These are phyloP conservation scores for Alloplasta piceator DNA, from an alignment of 2,888 invertebrate species.

Conservation along the genomic window DNA sequence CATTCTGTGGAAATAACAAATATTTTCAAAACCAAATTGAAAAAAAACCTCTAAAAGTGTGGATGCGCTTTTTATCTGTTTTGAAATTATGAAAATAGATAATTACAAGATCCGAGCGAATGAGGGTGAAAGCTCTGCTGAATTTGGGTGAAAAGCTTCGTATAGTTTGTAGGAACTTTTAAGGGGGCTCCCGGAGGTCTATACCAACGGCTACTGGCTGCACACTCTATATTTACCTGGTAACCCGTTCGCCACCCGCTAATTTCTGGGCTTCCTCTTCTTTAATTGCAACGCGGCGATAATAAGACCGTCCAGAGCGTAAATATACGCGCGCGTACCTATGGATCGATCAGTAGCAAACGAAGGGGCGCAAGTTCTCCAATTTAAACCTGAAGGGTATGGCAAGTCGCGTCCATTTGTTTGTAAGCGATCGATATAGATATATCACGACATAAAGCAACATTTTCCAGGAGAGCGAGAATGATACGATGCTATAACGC, in stretches of 20 bases:
- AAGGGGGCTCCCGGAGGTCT: constrained; percentile 68
- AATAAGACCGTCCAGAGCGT: constrained; percentile 75
- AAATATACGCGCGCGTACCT: constrained; percentile 55
- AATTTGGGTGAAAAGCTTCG: too few relatives aligned
- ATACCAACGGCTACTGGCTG: constrained; percentile 67
- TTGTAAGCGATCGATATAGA: background rate
- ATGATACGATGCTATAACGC: constrained; percentile 20
- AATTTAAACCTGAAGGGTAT: background rate
- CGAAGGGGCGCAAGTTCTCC: background rate
- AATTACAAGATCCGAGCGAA: too few relatives aligned
- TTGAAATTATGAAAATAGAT: too few relatives aligned
- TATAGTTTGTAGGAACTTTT: background rate
- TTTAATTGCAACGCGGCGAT: constrained; percentile 80
- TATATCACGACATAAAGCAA: constrained; percentile 16
- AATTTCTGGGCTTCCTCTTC: constrained; percentile 81
- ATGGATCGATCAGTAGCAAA: background rate
- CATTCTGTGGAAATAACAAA: too few relatives aligned
- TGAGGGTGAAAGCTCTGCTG: too few relatives aligned
- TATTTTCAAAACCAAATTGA: too few relatives aligned
- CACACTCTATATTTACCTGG: constrained; percentile 78
- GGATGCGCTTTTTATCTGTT: too few relatives aligned
- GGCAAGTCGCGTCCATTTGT: background rate
- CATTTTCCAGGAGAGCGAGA: constrained; percentile 9
- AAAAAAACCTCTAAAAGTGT: too few relatives aligned
- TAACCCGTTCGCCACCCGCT: constrained; percentile 79